Evolutionary conservation across 2,888 invertebrate genomes (phyloP), one percentile per base, ranked within the genome.

Genomic region (Yponomeuta evonymella): DNA sequence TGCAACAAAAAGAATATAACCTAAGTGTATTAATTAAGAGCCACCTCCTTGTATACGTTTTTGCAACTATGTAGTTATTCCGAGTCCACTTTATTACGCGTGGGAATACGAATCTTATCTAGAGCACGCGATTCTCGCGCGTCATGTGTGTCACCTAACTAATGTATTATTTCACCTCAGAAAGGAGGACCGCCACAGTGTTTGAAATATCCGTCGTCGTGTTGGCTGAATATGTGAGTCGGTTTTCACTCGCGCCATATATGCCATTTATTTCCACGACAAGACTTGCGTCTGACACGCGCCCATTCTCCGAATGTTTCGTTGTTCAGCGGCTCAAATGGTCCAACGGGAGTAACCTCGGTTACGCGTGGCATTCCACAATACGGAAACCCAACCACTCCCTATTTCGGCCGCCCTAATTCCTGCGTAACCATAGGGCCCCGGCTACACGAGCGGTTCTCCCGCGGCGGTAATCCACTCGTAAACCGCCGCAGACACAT

Each of bases 291-390:
- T 78, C 78, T 84, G 83, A 84, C 86, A 79, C 75, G 75, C 79
- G 74, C 78, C 82, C 83, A 82, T 84, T 84, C 79, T 79, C 78
- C 75, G 80, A 85, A 87, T 84, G 80, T 83, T 84, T 81, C 81
- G 79, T 81, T 81, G 81, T 82, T 78, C 73, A 75, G 73, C 75
- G 74, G 73, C 72, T 74, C 75, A 72, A 67, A 43, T 78, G 75
- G 73, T 76, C 75, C 74, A 74, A 75, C 75, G 77, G 77, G 75
- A 78, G 75, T 77, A 75, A 58, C 6, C 51, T 58, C 51, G 51
- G 51, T 58, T 58, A 58, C 51, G 51, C 51, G 51, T 15, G 12
- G 10, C 65, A 30, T 65, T 65, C 65, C 65, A 65, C 65, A 65
- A 9, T 63, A 29, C 65, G 65, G 30, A 65, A 33, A 10, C 65